phyloP scores from a whole-genome alignment of 2,113 vertebrate species.

The Cynoglossus semilaevis region DNA sequence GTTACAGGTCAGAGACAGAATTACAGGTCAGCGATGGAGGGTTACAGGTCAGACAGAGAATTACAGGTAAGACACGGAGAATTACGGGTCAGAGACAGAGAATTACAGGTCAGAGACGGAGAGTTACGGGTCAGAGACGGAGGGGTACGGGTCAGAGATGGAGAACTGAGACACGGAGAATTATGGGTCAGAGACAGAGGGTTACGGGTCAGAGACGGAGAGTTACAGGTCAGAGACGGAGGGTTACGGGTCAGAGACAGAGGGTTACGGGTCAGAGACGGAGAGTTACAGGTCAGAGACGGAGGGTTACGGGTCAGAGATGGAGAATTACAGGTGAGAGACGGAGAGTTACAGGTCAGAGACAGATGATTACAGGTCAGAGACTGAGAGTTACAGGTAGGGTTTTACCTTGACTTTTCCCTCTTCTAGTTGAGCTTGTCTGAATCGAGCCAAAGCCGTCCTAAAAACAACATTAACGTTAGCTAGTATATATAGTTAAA shows the following conservation, averaged over 20 bases:
- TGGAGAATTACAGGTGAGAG: background rate
- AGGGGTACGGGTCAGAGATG: background rate
- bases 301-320: background rate
- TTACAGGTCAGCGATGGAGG: background rate
- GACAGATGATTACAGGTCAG: background rate
- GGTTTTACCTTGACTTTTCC: conserved; percentile 90
- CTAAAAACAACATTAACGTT: conserved; percentile 60
- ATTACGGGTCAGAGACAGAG: background rate
- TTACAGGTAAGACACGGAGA: background rate
- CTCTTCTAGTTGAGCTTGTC: conserved; percentile 94
- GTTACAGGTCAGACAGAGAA: background rate
- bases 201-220: background rate
- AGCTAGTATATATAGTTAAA: too few relatives aligned
- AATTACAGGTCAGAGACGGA: background rate
- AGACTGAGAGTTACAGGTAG: background rate
- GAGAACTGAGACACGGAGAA: too few relatives aligned
- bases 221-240: background rate
- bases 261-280: too few relatives aligned
- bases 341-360: background rate
- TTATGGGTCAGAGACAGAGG: background rate
- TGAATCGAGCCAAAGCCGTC: conserved; percentile 96
- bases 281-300: background rate
- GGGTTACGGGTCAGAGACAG: background rate
- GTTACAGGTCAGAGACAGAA: background rate
- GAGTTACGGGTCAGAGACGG: background rate